These are phyloP conservation scores for Pocillopora grandis DNA, from an alignment of 92 coral and sea anemone genomes.

Conservation along the genomic window DNA sequence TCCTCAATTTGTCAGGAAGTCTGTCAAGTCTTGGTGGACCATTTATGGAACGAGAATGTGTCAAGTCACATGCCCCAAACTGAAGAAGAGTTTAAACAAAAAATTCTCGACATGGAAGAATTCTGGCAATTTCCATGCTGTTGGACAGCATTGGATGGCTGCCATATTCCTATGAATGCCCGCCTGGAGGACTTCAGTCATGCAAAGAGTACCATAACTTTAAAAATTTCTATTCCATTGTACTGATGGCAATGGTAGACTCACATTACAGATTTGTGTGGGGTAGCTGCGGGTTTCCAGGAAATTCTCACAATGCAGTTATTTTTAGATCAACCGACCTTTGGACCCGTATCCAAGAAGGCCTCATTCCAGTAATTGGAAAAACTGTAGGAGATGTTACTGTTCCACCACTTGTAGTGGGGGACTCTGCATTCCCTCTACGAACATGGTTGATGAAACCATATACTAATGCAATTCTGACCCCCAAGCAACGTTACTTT, in stretches of 20 bases:
- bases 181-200: neutral
- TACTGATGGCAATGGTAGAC: too few species aligned
- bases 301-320: neutral
- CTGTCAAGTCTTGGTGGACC: neutral
- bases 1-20: conserved; percentile 40
- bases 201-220: too few species aligned
- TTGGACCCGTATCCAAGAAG: conserved; percentile 14
- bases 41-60: conserved; percentile 32
- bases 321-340: conserved; percentile 20
- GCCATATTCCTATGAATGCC: neutral
- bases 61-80: conserved; percentile 30
- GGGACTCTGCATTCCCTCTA: conserved; percentile 45
- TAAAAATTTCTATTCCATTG: too few species aligned
- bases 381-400: too few species aligned
- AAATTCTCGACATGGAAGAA: too few species aligned
- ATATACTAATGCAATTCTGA: too few species aligned
- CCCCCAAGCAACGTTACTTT: too few species aligned
- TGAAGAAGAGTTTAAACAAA: neutral
- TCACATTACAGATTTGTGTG: too few species aligned
- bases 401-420: conserved; percentile 22
- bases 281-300: too few species aligned
- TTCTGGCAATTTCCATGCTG: too few species aligned
- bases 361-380: too few species aligned
- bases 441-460: conserved; percentile 34
- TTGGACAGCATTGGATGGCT: too few species aligned